Conservation (phyloP, 2,888 invertebrate species). For the Brachyopa scutellaris region DNA sequence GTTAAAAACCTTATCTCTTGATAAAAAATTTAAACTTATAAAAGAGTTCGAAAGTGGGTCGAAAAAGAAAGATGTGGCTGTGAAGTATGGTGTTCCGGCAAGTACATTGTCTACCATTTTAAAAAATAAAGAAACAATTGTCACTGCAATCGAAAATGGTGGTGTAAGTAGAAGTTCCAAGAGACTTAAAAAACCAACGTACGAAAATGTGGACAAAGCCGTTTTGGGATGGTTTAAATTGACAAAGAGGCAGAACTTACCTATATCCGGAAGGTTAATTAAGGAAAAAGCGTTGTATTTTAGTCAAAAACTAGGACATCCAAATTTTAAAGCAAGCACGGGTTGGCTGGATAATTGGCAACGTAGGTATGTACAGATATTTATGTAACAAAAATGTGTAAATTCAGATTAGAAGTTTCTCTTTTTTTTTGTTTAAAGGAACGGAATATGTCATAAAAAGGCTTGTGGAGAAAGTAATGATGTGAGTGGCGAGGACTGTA, state of each 20-base stretch:
- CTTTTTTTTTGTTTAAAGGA: background rate
- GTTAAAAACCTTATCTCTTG: no score
- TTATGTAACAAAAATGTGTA: conserved; percentile 5
- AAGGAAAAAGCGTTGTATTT: background rate
- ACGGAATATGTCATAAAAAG: no score
- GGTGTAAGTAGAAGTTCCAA: conserved; percentile 14
- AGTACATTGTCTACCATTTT: conserved; percentile 16
- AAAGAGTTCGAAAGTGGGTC: background rate
- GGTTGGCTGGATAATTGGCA: no score
- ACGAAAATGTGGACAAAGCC: conserved; percentile 20
- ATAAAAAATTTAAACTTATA: background rate
- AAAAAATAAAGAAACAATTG: conserved; percentile 5
- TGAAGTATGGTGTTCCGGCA: no score
- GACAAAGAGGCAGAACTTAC: conserved; percentile 11
- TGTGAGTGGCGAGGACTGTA: conserved; percentile 1
- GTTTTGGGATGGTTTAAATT: conserved; percentile 18
- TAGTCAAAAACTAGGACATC: background rate
- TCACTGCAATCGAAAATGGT: conserved; percentile 11
- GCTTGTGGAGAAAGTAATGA: background rate
- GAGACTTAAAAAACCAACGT: conserved; percentile 13
- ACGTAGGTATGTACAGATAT: conserved; percentile 13
- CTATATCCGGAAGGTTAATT: no score
- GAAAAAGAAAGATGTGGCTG: background rate
- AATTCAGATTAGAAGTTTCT: background rate
- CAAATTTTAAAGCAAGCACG: no score